Conservation (phyloP, 2,888 invertebrate species). For the Drosophila rellima region DNA sequence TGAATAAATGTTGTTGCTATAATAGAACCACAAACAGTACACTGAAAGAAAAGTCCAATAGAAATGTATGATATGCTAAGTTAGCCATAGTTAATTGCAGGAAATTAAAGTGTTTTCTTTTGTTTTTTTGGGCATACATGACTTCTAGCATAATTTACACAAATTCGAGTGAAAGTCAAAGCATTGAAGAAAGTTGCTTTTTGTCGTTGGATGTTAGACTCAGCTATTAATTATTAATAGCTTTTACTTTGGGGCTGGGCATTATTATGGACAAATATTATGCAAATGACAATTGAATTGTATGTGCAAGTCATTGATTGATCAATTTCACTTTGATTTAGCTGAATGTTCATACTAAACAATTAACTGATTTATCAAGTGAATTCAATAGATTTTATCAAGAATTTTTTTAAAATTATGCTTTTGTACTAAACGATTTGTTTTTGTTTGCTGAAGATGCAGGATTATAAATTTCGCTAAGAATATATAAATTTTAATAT, state of each 20-base stretch:
- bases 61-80: not conserved
- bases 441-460: too few relatives aligned
- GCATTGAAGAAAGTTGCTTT: slow-evolving; percentile 9
- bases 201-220: not conserved
- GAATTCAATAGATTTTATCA: not conserved
- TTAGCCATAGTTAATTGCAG: slow-evolving; percentile 1
- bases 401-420: too few relatives aligned
- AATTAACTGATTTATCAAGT: not conserved
- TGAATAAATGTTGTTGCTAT: slow-evolving; percentile 10
- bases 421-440: too few relatives aligned
- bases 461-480: too few relatives aligned
- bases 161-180: slow-evolving; percentile 12
- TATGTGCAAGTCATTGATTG: slow-evolving; percentile 13
- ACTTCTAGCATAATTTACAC: slow-evolving; percentile 14
- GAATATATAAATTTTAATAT: not conserved
- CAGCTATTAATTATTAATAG: slow-evolving; percentile 25
- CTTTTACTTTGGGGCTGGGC: slow-evolving; percentile 18
- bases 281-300: slow-evolving; percentile 25
- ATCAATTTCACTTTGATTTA: slow-evolving; percentile 12
- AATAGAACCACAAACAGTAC: not conserved
- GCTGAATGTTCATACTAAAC: not conserved
- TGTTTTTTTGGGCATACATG: slow-evolving; percentile 15
- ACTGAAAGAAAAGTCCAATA: not conserved
- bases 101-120: slow-evolving; percentile 6
- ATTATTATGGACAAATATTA: not conserved